Percentiles rank a stretch among this genome's conserved stretches.
Evolutionary conservation across 2,113 vertebrate genomes (phyloP).

Genomic region (Marcusenius ussheri): DNA sequence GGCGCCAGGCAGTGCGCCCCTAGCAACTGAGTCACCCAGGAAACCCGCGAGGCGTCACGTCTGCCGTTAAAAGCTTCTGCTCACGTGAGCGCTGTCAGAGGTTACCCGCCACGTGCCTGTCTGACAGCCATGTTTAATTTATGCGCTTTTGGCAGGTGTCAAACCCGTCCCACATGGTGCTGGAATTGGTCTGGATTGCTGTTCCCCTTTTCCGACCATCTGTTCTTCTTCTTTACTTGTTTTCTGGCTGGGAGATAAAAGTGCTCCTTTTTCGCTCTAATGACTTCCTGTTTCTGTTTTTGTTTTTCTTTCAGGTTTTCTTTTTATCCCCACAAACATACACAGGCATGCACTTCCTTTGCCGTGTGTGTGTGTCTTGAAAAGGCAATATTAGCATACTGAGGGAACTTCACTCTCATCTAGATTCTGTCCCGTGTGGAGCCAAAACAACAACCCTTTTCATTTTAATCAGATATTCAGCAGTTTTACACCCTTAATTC

Average conservation of each 20-base stretch:
- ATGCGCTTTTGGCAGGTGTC: conserved; percentile 14
- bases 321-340: neutral
- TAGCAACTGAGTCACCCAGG: neutral
- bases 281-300: conserved; percentile 7
- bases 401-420: neutral
- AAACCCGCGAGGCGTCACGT: neutral
- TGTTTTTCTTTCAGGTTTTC: neutral
- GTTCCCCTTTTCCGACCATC: conserved; percentile 13
- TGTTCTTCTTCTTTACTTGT: conserved; percentile 9
- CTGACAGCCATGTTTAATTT: conserved; percentile 16
- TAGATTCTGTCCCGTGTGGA: neutral
- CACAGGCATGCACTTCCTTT: neutral
- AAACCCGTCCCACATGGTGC: conserved; percentile 6
- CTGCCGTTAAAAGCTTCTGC: neutral
- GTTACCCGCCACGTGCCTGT: neutral
- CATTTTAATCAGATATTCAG: neutral
- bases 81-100: neutral
- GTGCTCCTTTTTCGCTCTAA: neutral
- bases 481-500: neutral
- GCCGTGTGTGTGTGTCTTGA: neutral
- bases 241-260: conserved; percentile 5
- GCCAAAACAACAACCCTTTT: neutral
- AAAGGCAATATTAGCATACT: neutral
- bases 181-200: neutral
- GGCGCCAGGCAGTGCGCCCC: neutral